Evolutionary conservation across 2,797 vertebrate genomes (phyloP), one percentile per base, ranked within the genome.

Genomic region (Spinibarbus caldwelli): DNA sequence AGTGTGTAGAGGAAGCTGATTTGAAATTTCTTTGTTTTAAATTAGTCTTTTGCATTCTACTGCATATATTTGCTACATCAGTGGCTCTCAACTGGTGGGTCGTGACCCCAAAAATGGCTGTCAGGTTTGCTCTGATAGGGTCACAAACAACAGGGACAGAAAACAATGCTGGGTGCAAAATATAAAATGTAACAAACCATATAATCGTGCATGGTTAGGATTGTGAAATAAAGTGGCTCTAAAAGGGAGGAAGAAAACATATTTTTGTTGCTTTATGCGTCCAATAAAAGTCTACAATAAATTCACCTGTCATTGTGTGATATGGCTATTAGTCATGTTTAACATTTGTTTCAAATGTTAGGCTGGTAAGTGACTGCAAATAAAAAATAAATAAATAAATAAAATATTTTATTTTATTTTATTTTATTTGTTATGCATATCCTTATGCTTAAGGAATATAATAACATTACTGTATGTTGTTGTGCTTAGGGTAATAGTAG

Each of bases 1-100:
- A 68, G 70, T 47, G 72, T 52, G 72, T 34, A 76, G 14, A 80
- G 70, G 34, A 19, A 68, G 5, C 8, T 38, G 64, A 68, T 68
- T 26, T 67, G 14, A 52, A 52, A 68, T 47, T 0, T 66, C 78
- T 52, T 36, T 38, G 19, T 70, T 41, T 70, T 26, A 19, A 80
- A 52, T n/a, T 38, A 29, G 14, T 7, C 64, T 54, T 54, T 68
- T 67, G 17, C 31, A 68, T 68, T 52, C 36, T 19, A 11, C 23
- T 70, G 31, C 64, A 70, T 19, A 54, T 54, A 52, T 70, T n/a
- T 52, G 4, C 23, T 70, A 75, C 29, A 76, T 76, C 47, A 54
- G 47, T 23, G 72, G 19, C 52, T 76, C 19, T 76, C 47, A 76
- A 14, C 19, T 75, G 47, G 47, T 75, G 47, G 72, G 29, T 52